Evolutionary conservation across 2,113 vertebrate genomes (phyloP), one percentile per base, ranked within the genome.

Genomic region (Corydoras maculifer): DNA sequence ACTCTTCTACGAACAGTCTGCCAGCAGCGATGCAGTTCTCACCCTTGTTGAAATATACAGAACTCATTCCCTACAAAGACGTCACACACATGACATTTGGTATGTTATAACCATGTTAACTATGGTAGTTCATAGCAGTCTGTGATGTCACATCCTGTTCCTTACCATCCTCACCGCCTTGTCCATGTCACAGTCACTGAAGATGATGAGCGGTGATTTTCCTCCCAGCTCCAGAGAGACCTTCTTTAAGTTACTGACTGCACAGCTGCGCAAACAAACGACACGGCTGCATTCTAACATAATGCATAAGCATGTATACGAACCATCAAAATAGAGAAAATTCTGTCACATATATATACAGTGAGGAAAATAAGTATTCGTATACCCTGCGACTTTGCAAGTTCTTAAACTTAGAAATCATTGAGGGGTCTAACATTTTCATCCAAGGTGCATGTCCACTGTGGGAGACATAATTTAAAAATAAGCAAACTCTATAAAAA

Each of bases 21-120:
- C 93, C 93, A 0, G 92, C 92, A 0, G 93, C 93, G 0, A 95
- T 95, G 81, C 93, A 95, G 83, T 95, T 95, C 81, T 95, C 93
- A 8, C 93, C 93, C 75, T 95, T 95, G 81, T 93, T 95, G 83
- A 95, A 95, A 84, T 91, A 95, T 35, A 94, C 92, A 0, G 93
- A 88, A 74, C 91, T 92, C 93, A 94, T 92, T 3, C 92, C 93
- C 92, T 95, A 78, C 1, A 72, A 43, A 0, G 53, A 9, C 61
- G 8, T 15, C 57, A 60, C 18, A 59, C 35, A 60, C 61, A 63
- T 18, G 65, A 25, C 18, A 25, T 25, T 25, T 25, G 18, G 18
- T 25, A 25, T 25, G 18, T 25, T 50, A 65, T 32, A 31, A 90
- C 79, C 92, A 91, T 43, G 4, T 2, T 43, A 5, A 43, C 35